Evolutionary conservation across 2,113 vertebrate genomes (phyloP).

Genomic region (Motacilla tschutschensis): DNA sequence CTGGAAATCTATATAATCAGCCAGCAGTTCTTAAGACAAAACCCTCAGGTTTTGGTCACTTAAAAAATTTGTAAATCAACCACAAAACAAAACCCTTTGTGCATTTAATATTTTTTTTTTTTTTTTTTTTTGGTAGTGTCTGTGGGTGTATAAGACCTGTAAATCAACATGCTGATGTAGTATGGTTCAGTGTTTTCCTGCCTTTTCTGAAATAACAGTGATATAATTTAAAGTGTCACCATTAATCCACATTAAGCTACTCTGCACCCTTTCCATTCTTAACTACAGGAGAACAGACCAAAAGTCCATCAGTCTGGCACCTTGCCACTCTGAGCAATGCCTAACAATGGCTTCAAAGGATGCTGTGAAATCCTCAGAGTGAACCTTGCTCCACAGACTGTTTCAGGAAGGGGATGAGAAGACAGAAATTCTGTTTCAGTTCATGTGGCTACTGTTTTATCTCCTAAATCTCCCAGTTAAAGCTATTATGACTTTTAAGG

Average conservation of each 20-base stretch:
- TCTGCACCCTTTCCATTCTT: not conserved
- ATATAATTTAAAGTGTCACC: slow-evolving; percentile 15
- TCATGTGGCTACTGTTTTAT: not conserved
- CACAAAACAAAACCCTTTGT: not conserved
- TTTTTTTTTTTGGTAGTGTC: not conserved
- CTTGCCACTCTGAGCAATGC: not conserved
- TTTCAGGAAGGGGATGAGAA: not conserved
- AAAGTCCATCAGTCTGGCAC: slow-evolving; percentile 36
- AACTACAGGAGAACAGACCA: not conserved
- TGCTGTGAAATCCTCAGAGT: not conserved
- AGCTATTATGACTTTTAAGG: not conserved
- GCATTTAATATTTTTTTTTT: not conserved
- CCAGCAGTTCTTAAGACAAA: not conserved
- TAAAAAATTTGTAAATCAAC: not conserved
- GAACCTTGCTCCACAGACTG: not conserved
- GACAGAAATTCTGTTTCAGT: not conserved
- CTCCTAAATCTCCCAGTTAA: not conserved
- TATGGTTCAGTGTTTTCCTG: not conserved
- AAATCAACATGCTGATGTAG: not conserved
- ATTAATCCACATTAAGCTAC: slow-evolving; percentile 13
- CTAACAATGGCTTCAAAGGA: slow-evolving; percentile 38
- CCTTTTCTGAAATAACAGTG: slow-evolving; percentile 8
- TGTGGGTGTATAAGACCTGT: not conserved
- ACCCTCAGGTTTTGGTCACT: not conserved
- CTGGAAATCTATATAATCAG: not conserved